Evolutionary conservation across 2,113 vertebrate species (phyloP), one percentile per base, ranked within the genome.

Genomic region (Platichthys stellatus): DNA sequence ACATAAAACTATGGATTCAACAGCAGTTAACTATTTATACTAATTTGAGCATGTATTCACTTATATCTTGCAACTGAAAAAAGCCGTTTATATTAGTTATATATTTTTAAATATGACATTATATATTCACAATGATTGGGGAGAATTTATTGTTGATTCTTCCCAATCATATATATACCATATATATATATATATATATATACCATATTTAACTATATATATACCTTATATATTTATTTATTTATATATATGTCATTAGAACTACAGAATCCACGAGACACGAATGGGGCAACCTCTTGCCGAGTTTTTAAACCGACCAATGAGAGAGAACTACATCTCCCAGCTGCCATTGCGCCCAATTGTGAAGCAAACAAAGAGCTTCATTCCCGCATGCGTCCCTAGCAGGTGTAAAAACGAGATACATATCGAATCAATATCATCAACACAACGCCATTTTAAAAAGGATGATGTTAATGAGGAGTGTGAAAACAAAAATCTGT

Each of bases 281-380:
- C 7, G 15, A 28, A 5, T 13, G 3, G 2, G 13, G 8, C 26
- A 18, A 4, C 17, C 15, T 51, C 49, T 47, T 51, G 18, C 18
- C 15, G 28, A 21, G 53, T 14, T 49, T 38, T 4, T 57, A 28
- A 40, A 28, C 40, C 7, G 1, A 35, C 21, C 45, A 67, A 45
- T 43, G 2, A 1, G 0, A 15, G 14, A 80, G 5, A 83, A 90
- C 88, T 88, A 80, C 81, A 85, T 0, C 68, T 91, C 88, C 90
- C 89, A 86, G 43, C 4, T 0, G 21, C 4, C 82, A 57, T 31
- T 82, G 86, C 78, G 31, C 10, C 10, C 1, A 6, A 7, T 0
- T 45, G 18, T 61, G 4, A n/a, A 51, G 20, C 20, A 66, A 77
- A 82, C 67, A 86, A 85, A 82, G 67, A 72, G 17, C 6, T 2